A percentile compares a stretch with the other conserved stretches of the same genome.
phyloP scores from a whole-genome alignment of 2,888 invertebrate genomes.

The Philereme transversata region DNA sequence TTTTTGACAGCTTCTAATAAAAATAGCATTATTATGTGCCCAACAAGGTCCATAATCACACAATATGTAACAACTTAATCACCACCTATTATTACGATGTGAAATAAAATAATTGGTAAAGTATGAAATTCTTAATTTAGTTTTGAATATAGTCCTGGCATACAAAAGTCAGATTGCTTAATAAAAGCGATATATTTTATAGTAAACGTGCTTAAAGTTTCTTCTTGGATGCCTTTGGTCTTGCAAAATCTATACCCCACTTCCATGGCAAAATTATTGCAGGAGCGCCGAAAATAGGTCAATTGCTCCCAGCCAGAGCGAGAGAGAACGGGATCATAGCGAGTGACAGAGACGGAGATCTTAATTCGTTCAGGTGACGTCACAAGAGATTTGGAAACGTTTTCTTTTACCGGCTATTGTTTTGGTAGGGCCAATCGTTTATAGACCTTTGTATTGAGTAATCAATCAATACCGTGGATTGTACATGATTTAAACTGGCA shows the following conservation, averaged over 20 bases:
- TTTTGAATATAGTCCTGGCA: too few species aligned
- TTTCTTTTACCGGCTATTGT: constrained; percentile 71
- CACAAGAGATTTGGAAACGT: constrained; percentile 71
- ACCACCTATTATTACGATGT: too few species aligned
- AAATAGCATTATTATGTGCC: too few species aligned
- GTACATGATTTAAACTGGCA: too few species aligned
- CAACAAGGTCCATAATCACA: too few species aligned
- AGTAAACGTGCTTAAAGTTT: too few species aligned
- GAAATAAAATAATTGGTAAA: too few species aligned
- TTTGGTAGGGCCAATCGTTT: constrained; percentile 52
- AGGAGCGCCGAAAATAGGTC: constrained; percentile 80
- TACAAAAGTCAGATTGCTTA: too few species aligned
- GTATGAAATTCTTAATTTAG: too few species aligned
- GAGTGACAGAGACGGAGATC: constrained; percentile 63
- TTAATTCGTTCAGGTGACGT: constrained; percentile 81
- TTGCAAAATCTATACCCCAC: constrained; percentile 64
- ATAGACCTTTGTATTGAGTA: constrained; percentile 30
- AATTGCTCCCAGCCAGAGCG: constrained; percentile 74
- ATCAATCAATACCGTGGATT: neutral
- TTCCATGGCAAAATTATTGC: constrained; percentile 78
- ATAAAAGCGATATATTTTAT: too few species aligned
- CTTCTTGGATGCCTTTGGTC: constrained; percentile 20
- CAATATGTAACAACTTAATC: too few species aligned
- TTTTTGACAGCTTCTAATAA: too few species aligned
- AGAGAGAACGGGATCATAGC: constrained; percentile 55